Base-by-base conservation (phyloP, 2,113 vertebrate genomes). In the Cyanistes caeruleus region DNA sequence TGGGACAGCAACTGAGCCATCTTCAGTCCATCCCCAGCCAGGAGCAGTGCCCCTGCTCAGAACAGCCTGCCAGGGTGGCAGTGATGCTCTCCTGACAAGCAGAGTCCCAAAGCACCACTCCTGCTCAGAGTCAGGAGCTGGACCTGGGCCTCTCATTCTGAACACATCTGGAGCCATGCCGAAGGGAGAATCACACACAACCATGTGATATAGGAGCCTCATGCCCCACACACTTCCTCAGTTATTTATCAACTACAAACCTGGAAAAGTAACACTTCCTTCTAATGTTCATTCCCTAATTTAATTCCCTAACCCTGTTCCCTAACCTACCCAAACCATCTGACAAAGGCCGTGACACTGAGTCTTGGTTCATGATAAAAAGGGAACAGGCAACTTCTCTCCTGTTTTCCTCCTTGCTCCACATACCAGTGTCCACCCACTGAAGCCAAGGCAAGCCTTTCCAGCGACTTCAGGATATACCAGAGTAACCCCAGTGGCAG, bases 141-240 rank as follows among this genome's bases (percentile, higher is more conserved):
- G 67, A 25, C 15, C 51, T 58, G 52, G 30, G 5, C 3, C 4
- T 11, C 52, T 33, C 62, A 53, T 30, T 52, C 52, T 35, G 28
- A 78, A 55, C 28, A 37, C 15, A 35, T 11, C 46, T 18, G 3
- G 22, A 35, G 33, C 46, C 0, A 0, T 2, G 16, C 6, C 80
- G 30, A 30, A 78, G 41, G 63, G 33, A 86, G 44, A 64, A 35
- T 39, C 68, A 27, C 21, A 35, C 8, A 22, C 5, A 35, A 10
- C 59, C 6, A 3, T 0, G 0, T 15, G 39, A 37, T 31, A 33
- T 6, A 31, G 49, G 33, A 83, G 31, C 25, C 43, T 63, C 9
- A 37, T n/a, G 49, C 23, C 18, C 33, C 39, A 64, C 30, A 64
- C 8, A 24, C 9, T 5, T 64, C 46, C 60, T 73, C 9, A 46